Conservation (phyloP, 1,140 invertebrate genomes). For the Nixonia krombeini region DNA sequence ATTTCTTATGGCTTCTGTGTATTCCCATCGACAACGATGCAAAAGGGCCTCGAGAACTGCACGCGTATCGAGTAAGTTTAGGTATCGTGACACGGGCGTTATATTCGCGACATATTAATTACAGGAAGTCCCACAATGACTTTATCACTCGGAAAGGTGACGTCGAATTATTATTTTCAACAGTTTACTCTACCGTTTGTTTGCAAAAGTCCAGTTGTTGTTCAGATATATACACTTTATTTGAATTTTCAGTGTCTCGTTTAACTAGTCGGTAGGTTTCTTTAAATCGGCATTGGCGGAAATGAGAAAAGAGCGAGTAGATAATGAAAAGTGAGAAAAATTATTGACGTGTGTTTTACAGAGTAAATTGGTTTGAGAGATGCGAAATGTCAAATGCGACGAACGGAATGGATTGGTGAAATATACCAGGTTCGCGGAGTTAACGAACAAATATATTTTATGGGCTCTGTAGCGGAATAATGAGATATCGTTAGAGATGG, state of each 20-base stretch:
- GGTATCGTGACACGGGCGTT: conserved; percentile 37
- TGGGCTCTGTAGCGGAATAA: conserved; percentile 22
- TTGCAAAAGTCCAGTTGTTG: too few species aligned
- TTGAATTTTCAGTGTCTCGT: too few species aligned
- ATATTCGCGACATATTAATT: conserved; percentile 65
- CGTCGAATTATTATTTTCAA: conserved; percentile 21
- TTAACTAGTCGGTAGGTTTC: too few species aligned
- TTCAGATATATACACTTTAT: too few species aligned
- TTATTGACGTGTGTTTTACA: too few species aligned
- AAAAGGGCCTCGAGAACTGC: conserved; percentile 42
- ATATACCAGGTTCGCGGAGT: not conserved
- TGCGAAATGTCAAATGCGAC: too few species aligned
- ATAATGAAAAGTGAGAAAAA: too few species aligned
- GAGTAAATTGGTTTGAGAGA: too few species aligned
- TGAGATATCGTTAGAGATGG: conserved; percentile 24
- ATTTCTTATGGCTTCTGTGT: conserved; percentile 72
- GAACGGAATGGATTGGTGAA: not conserved
- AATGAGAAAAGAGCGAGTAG: too few species aligned
- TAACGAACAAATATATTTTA: not conserved
- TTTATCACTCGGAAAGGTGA: conserved; percentile 37
- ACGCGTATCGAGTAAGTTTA: conserved; percentile 48
- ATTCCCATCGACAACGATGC: conserved; percentile 63
- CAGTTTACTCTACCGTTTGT: too few species aligned
- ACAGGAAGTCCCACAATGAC: conserved; percentile 66
- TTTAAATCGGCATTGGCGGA: too few species aligned